These are phyloP conservation scores for Eremobia ochroleuca DNA, from an alignment of 2,888 invertebrate species.

Conservation along the genomic window DNA sequence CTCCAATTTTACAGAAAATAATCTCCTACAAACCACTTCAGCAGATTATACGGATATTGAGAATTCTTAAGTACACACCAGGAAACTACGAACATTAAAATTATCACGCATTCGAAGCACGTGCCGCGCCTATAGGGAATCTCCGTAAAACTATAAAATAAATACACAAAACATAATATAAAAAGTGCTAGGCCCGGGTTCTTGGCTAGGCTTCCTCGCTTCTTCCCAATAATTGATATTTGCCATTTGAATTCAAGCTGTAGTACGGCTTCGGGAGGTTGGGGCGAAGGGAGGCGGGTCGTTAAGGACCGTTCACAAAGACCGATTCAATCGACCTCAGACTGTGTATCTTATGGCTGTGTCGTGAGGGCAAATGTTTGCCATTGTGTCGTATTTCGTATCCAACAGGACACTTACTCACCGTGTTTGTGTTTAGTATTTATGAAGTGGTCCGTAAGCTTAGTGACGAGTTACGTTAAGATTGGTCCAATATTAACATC, in stretches of 20 bases:
- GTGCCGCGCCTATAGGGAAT: conserved; percentile 61
- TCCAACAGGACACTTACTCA: conserved; percentile 69
- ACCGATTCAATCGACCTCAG: conserved; percentile 77
- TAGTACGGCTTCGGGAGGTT: conserved; percentile 61
- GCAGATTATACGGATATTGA: conserved; percentile 45
- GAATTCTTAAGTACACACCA: conserved; percentile 46
- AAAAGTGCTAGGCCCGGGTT: conserved; percentile 56
- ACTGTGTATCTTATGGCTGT: conserved; percentile 79
- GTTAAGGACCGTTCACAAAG: conserved; percentile 77
- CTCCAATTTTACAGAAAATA: conserved; percentile 24
- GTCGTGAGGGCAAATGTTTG: conserved; percentile 78
- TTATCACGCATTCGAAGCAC: conserved; percentile 58
- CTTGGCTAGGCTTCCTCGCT: conserved; percentile 52
- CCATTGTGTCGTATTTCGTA: conserved; percentile 64
- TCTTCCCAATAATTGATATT: conserved; percentile 81
- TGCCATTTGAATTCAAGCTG: conserved; percentile 83
- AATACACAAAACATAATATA: conserved; percentile 67
- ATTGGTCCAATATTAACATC: conserved; percentile 7
- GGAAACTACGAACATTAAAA: conserved; percentile 56
- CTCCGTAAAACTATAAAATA: conserved; percentile 68
- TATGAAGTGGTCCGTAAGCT: conserved; percentile 69
- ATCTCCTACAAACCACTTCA: conserved; percentile 39
- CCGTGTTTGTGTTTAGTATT: conserved; percentile 68
- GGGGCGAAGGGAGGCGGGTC: conserved; percentile 62
- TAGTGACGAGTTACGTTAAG: conserved; percentile 16